Base-by-base conservation (phyloP, 2,797 vertebrate genomes). In the Sebastes kiyomatsui region DNA sequence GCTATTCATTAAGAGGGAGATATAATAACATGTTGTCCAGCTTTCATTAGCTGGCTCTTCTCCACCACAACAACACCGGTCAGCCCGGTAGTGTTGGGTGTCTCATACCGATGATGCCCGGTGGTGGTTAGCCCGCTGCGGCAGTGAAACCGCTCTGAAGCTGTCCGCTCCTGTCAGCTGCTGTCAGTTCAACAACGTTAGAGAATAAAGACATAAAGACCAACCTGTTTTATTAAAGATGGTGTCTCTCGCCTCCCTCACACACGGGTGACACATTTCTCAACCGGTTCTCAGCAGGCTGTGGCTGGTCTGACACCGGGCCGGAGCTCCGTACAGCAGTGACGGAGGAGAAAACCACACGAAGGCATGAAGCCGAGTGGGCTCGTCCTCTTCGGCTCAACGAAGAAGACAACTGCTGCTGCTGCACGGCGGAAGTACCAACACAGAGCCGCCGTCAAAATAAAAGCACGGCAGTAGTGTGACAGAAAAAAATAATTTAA, bases 251-350 rank as follows among this genome's bases (percentile, higher is more conserved):
- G 80, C 77, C 85, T 86, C 85, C 70, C 86, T 86, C 71, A 72
- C 77, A 72, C 87, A 70, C 87, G 70, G 84, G 75, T 77, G 90
- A 94, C 88, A 89, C 96, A 95, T 96, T 91, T 96, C 94, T 89
- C 78, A 67, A 8, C 23, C 79, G 84, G 64, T 56, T 69, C 68
- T 71, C 77, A 2, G 62, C 60, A 5, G 70, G 70, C 77, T 49
- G 72, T 5, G 72, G 73, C 69, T 32, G 77, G 27, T 65, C 32
- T n/a, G 69, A 83, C 71, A 35, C 69, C 72, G 80, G 88, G 83
- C 90, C 88, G 60, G 77, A 71, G 86, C 77, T 74, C 67, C 64
- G 72, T 0, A 20, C 33, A 7, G 22, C 68, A 14, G 62, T 35
- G 38, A 81, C 25, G 55, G 71, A 22, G 46, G 71, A 60, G 30